Evolutionary conservation across 2,888 invertebrate species (phyloP), one percentile per base, ranked within the genome.

Genomic region (Aromia moschata): DNA sequence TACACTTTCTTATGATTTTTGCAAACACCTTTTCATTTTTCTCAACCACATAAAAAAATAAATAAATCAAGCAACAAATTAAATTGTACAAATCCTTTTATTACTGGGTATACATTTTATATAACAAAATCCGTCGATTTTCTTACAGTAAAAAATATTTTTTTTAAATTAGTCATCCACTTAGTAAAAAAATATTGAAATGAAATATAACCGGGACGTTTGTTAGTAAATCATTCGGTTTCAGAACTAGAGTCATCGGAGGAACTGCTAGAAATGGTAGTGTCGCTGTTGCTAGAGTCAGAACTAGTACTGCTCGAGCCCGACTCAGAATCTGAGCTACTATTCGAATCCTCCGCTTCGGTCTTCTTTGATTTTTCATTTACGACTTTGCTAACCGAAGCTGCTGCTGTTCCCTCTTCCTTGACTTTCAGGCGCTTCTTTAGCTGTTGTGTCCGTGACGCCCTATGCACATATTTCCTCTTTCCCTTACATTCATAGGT

Each of bases 401-500:
- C 20, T 10, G n/a, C 14, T 20, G 52, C 15, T 17, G 56, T 12
- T 17, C 68, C 70, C 60, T 80, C 81, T 44, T 68, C 68, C 33
- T 57, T 81, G 25, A 81, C 73, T 70, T 87, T 86, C 61, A 89
- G 59, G 52, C 84, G 79, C 75, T 88, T 94, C 73, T 89, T 91
- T 64, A 96, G 80, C 60, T 90, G 86, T 69, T 90, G 87, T 0
- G 95, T 93, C 54, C 96, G 87, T 0, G 96, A 94, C 2, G 89
- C 87, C 56, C 96, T 86, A 70, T 93, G 89, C 2, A 94, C 83
- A 79, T 90, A 91, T 82, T 96, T 96, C 61, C 96, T 85, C 80
- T 96, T 95, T 10, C 92, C 92, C 68, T 88, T 93, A 77, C 96
- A 97, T 79, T 96, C 93, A 74, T 93, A 97, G 60, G 94, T 95